Conservation (phyloP, 30 jellyfish, hydroid and myxozoan genomes). For the Hydractinia echinata region DNA sequence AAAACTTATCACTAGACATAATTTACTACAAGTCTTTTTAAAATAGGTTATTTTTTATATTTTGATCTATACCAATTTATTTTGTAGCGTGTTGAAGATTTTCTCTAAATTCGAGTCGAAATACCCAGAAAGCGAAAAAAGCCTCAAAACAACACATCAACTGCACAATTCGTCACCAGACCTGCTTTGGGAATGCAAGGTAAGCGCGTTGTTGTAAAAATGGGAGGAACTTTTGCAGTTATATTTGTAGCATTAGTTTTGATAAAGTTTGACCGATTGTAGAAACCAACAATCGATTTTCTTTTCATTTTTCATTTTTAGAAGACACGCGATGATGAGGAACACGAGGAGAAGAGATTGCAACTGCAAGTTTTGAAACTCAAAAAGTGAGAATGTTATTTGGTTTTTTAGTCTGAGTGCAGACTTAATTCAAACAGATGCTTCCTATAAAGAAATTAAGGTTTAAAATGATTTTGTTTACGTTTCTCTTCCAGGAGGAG, state of each 20-base stretch:
- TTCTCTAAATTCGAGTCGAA: too few species aligned
- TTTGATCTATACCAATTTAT: too few species aligned
- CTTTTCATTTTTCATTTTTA: background rate
- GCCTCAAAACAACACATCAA: too few species aligned
- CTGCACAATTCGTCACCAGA: too few species aligned
- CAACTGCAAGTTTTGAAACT: constrained; percentile 6
- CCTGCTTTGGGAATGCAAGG: constrained; percentile 5
- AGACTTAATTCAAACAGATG: background rate
- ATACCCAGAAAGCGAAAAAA: too few species aligned
- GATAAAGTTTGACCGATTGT: too few species aligned
- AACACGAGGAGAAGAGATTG: constrained; percentile 10
- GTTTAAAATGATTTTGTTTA: background rate
- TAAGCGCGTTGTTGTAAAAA: background rate
- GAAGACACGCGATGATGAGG: background rate
- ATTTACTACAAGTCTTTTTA: too few species aligned
- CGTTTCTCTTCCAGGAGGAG: constrained; percentile 6
- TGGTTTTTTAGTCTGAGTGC: background rate
- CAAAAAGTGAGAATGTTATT: constrained; percentile 6
- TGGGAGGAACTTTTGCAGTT: background rate
- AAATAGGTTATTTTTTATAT: too few species aligned
- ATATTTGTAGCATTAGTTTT: too few species aligned
- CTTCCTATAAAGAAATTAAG: background rate
- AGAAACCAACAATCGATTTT: too few species aligned
- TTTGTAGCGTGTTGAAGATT: too few species aligned
- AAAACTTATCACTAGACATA: too few species aligned